Evolutionary conservation across 2,797 vertebrate genomes (phyloP), one percentile per base, ranked within the genome.

Genomic region (Anguilla megastoma): DNA sequence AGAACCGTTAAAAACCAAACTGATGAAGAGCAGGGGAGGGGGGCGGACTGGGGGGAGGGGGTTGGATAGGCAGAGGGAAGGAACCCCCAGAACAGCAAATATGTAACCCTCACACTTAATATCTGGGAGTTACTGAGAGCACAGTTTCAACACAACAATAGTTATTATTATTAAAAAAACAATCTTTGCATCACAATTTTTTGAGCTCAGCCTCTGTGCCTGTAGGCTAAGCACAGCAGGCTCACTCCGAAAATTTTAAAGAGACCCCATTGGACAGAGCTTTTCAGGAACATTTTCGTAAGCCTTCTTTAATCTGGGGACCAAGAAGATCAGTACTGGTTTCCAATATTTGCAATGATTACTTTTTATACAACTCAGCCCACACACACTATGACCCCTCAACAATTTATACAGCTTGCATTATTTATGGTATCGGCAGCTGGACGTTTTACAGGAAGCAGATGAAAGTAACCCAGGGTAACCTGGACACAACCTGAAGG

Each of bases 61-160:
- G 9, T 18, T 45, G 84, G 58, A 14, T 16, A 36, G 36, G 36
- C 36, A 16, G 33, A 18, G 58, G 85, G 45, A 76, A 80, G 89
- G 85, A 91, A 89, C 87, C 85, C 91, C 86, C 87, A 90, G 88
- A 92, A 91, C 90, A 88, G 92, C 89, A 86, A 92, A 88, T 89
- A 90, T 91, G 30, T 90, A 90, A 89, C 92, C 92, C 91, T 91
- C 90, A 91, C 89, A 92, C 88, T 91, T 16, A 84, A 71, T 41
- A 90, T 91, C 92, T 91, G 88, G 91, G 89, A 92, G 86, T 89
- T n/a, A 74, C 88, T 84, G 90, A 87, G 90, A 12, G 41, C 48
- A 18, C 21, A 36, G 71, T 76, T 76, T 48, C 6, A 79, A n/a
- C 36, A 45, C 10, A 50, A 82, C 45, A 45, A 82, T 12, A 45